These are phyloP conservation scores for Synergus laeviventris DNA, from an alignment of 2,888 invertebrate species.

Conservation along the genomic window DNA sequence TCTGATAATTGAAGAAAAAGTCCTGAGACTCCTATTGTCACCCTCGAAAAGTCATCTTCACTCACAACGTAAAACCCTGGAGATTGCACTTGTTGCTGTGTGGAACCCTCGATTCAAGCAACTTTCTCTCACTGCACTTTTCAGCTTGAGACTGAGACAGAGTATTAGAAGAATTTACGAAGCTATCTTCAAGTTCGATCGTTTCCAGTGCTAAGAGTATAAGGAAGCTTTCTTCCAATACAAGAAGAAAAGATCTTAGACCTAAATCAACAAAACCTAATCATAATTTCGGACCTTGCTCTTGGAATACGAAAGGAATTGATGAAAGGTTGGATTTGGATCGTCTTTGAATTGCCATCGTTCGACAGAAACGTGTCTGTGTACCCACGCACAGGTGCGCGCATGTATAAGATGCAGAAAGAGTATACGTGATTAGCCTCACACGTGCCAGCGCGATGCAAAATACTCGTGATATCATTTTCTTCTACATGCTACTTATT, in stretches of 20 bases:
- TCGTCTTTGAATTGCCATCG: background rate
- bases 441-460: slow-evolving; percentile 17
- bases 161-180: slow-evolving; percentile 64
- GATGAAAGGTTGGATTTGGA: background rate
- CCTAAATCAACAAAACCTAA: background rate
- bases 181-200: slow-evolving; percentile 60
- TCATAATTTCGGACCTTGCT: background rate
- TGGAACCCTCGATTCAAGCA: slow-evolving; percentile 61
- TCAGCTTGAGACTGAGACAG: slow-evolving; percentile 45
- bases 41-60: background rate
- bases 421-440: slow-evolving; percentile 25
- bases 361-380: slow-evolving; percentile 3
- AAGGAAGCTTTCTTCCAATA: background rate
- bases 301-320: background rate
- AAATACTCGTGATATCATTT: slow-evolving; percentile 33
- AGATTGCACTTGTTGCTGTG: slow-evolving; percentile 74
- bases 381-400: slow-evolving; percentile 7
- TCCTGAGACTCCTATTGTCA: background rate
- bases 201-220: slow-evolving; percentile 31
- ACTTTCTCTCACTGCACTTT: slow-evolving; percentile 55
- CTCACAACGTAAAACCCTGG: slow-evolving; percentile 56
- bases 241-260: background rate
- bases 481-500: background rate
- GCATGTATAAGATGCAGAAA: background rate
- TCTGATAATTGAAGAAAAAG: slow-evolving; percentile 22